Evolutionary conservation across 2,888 invertebrate species (phyloP), one percentile per base, ranked within the genome.

Genomic region (Oegoconia quadripuncta): DNA sequence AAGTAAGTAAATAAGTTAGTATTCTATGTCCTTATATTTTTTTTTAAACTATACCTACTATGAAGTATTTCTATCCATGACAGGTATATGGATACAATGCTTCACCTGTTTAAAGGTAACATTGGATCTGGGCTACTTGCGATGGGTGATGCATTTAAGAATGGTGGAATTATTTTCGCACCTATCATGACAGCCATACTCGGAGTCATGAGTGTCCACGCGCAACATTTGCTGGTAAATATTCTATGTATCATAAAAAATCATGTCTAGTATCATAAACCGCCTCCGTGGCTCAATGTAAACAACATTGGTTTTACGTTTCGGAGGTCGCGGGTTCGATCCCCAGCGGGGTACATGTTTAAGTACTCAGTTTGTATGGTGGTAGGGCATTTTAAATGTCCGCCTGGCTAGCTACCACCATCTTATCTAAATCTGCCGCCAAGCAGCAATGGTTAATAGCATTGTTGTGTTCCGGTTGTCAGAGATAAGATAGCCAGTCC

Each of bases 41-140:
- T 8, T 4, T 3, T 20, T 9, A 7, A 4, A 5, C 7, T 7
- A 5, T 7, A 3, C 1, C 4, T 7, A 3, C 7, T 18, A 4
- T 3, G 3, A 3, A 28, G 7, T 9, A 5, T n/a, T 11, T 22
- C 13, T 11, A 3, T 8, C 20, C 20, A 3, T 12, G 3, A 26
- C 8, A 97, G 97, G 49, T 97, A 95, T 71, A 59, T 91, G 54
- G 95, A 97, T 74, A 96, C 97, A 1, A 88, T 98, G 74, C 93
- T 97, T 86, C 97, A 98, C 75, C 87, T 98, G 42, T 92, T 98
- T 68, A 96, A 97, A 72, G 98, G 97, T 9, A 98, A 98, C 84
- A 93, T 99, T 42, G 98, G 99, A 18, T 97, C 98, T 0, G 99
- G 98, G 0, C 91, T 98, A 50, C 92, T 98, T 63, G 98, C 98